phyloP scores from a whole-genome alignment of 2,888 invertebrate species.

The Deilephila porcellus region DNA sequence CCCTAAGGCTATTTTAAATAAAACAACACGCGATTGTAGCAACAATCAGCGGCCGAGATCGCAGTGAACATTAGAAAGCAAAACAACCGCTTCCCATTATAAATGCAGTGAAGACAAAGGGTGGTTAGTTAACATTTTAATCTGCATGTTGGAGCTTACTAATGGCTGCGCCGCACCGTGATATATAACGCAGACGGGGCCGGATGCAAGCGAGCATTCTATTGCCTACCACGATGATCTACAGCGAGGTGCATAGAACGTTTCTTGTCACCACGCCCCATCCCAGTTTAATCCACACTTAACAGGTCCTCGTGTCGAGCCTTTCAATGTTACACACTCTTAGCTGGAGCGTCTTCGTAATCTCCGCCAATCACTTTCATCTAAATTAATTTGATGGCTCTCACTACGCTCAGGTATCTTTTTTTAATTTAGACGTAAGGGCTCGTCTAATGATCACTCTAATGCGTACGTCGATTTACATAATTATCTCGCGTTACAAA shows the following conservation, averaged over 20 bases:
- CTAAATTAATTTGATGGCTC: slow-evolving; percentile 19
- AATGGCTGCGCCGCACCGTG: slow-evolving; percentile 61
- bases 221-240: slow-evolving; percentile 61
- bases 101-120: slow-evolving; percentile 65
- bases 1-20: slow-evolving; percentile 42
- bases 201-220: slow-evolving; percentile 62
- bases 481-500: not conserved
- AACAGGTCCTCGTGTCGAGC: not conserved
- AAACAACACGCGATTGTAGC: slow-evolving; percentile 54
- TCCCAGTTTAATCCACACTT: slow-evolving; percentile 25
- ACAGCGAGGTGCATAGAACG: slow-evolving; percentile 50
- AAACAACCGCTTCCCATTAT: slow-evolving; percentile 61
- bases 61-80: slow-evolving; percentile 56
- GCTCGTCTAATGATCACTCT: not conserved
- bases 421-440: slow-evolving; percentile 12
- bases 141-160: slow-evolving; percentile 61
- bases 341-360: slow-evolving; percentile 18
- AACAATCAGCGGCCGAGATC: slow-evolving; percentile 57
- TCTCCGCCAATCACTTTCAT: slow-evolving; percentile 21
- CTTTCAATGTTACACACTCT: slow-evolving; percentile 4
- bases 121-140: slow-evolving; percentile 74
- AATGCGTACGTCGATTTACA: slow-evolving; percentile 9
- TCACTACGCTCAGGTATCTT: not conserved
- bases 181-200: slow-evolving; percentile 53
- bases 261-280: slow-evolving; percentile 24